These are phyloP conservation scores for Cryptus armator DNA, from an alignment of 2,888 invertebrate species.

Conservation along the genomic window DNA sequence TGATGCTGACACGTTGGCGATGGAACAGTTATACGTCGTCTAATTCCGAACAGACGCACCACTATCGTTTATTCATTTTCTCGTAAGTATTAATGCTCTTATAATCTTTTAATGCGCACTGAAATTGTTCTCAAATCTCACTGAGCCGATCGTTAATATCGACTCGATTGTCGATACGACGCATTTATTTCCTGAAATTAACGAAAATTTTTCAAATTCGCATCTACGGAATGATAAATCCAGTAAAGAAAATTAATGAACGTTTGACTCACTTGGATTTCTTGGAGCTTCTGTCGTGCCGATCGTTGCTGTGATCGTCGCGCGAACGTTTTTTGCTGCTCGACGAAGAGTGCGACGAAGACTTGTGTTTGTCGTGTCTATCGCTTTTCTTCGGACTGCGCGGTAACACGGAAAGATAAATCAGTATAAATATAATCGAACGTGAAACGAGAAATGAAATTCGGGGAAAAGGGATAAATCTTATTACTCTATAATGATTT, in stretches of 20 bases:
- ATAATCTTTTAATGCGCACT: slow-evolving; percentile 42
- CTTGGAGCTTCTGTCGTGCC: slow-evolving; percentile 88
- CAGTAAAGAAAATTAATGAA: neutral
- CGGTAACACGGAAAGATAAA: slow-evolving; percentile 33
- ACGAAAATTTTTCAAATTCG: neutral
- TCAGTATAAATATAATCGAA: slow-evolving; percentile 4
- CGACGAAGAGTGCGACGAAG: slow-evolving; percentile 84
- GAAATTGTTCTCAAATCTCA: slow-evolving; percentile 43
- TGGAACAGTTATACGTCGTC: neutral
- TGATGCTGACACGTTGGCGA: slow-evolving; percentile 33
- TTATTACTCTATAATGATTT: neutral
- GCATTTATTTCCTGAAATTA: slow-evolving; percentile 74
- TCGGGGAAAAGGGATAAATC: neutral
- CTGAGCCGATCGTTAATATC: slow-evolving; percentile 38
- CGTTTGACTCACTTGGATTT: slow-evolving; percentile 87
- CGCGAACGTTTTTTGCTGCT: slow-evolving; percentile 90
- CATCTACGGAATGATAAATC: neutral
- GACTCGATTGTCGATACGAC: slow-evolving; percentile 28
- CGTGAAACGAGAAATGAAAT: neutral
- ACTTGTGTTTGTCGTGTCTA: slow-evolving; percentile 83
- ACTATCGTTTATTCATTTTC: slow-evolving; percentile 40
- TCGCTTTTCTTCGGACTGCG: slow-evolving; percentile 84
- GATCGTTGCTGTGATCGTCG: slow-evolving; percentile 90
- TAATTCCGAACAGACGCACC: slow-evolving; percentile 37
- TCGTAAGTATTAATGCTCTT: slow-evolving; percentile 71